A percentile compares a stretch with the other conserved stretches of the same genome.
Conservation (phyloP, 1,140 invertebrate genomes). For the Philaenus spumarius region DNA sequence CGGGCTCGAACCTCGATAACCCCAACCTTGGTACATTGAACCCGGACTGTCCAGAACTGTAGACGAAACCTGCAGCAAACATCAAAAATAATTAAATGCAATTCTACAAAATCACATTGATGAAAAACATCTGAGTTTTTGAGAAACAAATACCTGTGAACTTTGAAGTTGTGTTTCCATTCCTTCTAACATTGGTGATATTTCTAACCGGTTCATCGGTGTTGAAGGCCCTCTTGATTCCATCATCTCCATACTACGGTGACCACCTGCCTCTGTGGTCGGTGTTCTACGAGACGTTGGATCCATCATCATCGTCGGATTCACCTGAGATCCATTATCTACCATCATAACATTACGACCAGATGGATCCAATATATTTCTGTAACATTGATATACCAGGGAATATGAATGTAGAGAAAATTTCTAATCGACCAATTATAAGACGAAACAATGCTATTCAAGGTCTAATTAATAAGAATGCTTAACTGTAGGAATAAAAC, state of each 20-base stretch:
- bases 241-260: slow-evolving; percentile 1
- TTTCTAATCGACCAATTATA: too few species aligned
- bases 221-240: slow-evolving; percentile 17
- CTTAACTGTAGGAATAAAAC: too few species aligned
- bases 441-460: too few species aligned
- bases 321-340: not conserved
- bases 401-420: too few species aligned
- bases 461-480: too few species aligned
- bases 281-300: not conserved
- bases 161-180: slow-evolving; percentile 69
- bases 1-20: slow-evolving; percentile 28
- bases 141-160: slow-evolving; percentile 41
- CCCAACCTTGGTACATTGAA: slow-evolving; percentile 46
- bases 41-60: slow-evolving; percentile 68
- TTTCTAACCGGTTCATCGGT: not conserved
- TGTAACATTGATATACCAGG: too few species aligned
- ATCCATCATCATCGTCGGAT: not conserved
- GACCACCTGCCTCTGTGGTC: slow-evolving; percentile 14
- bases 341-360: not conserved
- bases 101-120: not conserved
- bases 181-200: slow-evolving; percentile 54
- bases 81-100: not conserved
- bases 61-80: slow-evolving; percentile 57
- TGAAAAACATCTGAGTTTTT: not conserved
- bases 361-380: too few species aligned